Percentiles rank a stretch among this genome's conserved stretches.
Conservation (phyloP, 64 coral and sea anemone genomes). For the Pocillopora damicornis region DNA sequence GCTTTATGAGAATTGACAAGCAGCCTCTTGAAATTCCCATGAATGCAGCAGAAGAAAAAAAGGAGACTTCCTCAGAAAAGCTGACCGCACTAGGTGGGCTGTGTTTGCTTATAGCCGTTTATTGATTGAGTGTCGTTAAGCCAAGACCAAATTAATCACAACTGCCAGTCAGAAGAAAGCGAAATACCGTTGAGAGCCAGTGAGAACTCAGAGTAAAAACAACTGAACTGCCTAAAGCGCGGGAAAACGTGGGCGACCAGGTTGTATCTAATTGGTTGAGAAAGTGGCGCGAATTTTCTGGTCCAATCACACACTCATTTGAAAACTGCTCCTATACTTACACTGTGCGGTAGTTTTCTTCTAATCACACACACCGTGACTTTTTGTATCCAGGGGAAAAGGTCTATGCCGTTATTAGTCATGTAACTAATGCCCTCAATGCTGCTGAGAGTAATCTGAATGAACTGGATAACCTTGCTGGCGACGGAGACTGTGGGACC, state of each 20-base stretch:
- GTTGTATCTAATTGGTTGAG: no score
- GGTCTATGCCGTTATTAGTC: slow-evolving; percentile 39
- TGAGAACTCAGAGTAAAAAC: not conserved
- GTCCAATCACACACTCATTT: no score
- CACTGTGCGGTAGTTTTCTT: not conserved
- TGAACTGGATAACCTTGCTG: slow-evolving; percentile 76
- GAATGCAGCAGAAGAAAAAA: not conserved
- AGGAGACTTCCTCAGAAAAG: not conserved
- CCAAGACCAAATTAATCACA: no score
- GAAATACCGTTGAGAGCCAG: no score
- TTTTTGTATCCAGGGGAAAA: slow-evolving; percentile 35
- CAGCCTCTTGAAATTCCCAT: slow-evolving; percentile 18
- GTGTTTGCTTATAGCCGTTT: no score
- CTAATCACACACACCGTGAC: not conserved
- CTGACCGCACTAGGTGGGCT: slow-evolving; percentile 35
- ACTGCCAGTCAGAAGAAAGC: no score
- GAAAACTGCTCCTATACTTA: not conserved
- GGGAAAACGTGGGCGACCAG: no score
- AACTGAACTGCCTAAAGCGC: no score
- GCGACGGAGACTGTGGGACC: slow-evolving; percentile 93
- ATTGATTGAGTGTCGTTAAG: not conserved
- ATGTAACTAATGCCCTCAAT: slow-evolving; percentile 52
- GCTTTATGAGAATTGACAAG: slow-evolving; percentile 59
- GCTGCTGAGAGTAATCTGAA: slow-evolving; percentile 63
- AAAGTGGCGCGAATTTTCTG: no score